Percentiles rank a stretch among this genome's conserved stretches.
These are phyloP conservation scores for Trachurus trachurus DNA, from an alignment of 2,797 vertebrate species.

Conservation along the genomic window DNA sequence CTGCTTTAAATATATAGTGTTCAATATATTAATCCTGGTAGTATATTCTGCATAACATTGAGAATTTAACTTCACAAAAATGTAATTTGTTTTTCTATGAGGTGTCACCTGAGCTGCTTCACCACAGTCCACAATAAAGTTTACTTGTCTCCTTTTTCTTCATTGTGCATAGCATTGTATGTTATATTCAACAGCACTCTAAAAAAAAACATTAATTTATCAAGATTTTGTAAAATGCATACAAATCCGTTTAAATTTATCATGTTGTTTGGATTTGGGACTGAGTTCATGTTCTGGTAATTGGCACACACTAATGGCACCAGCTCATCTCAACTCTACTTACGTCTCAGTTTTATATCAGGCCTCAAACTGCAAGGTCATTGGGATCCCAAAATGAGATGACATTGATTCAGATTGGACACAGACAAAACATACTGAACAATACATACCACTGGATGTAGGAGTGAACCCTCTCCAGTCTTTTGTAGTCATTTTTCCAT, in stretches of 20 bases:
- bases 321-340: too few species aligned
- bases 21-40: too few species aligned
- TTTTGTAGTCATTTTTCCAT: conserved; percentile 92
- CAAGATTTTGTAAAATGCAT: too few species aligned
- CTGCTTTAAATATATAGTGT: background rate
- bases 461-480: conserved; percentile 94
- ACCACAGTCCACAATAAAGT: background rate
- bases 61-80: too few species aligned
- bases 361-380: background rate
- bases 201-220: too few species aligned
- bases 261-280: background rate
- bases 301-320: too few species aligned
- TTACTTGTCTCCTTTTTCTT: background rate
- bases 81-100: too few species aligned
- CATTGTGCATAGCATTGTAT: too few species aligned
- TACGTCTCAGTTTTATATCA: too few species aligned
- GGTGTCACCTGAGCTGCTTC: background rate
- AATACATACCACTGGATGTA: conserved; percentile 96
- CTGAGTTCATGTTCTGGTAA: background rate
- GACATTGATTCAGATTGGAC: background rate
- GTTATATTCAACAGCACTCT: too few species aligned
- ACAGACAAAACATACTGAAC: background rate
- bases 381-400: background rate
- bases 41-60: too few species aligned
- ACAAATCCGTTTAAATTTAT: background rate